Conservation (phyloP, 2,113 vertebrate genomes). For the Macquaria ambigua region DNA sequence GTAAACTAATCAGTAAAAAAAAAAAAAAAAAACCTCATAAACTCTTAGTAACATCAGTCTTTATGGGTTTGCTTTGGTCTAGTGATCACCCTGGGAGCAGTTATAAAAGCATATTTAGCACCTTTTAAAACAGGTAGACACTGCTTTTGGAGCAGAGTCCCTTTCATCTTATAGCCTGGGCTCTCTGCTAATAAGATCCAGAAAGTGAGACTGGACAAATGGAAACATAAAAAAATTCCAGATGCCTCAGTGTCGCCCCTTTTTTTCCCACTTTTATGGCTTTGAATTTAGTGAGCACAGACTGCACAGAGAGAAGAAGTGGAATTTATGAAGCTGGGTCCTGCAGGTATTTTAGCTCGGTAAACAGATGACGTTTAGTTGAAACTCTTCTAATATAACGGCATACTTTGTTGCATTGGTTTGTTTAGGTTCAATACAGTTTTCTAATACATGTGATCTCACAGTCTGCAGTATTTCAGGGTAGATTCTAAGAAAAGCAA, state of each 20-base stretch:
- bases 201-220: slow-evolving; percentile 56
- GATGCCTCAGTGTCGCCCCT: slow-evolving; percentile 32
- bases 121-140: slow-evolving; percentile 57
- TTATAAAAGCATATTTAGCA: slow-evolving; percentile 70
- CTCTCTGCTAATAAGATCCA: slow-evolving; percentile 59
- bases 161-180: slow-evolving; percentile 57
- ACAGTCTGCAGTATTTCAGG: background rate
- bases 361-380: slow-evolving; percentile 31
- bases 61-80: slow-evolving; percentile 33
- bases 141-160: slow-evolving; percentile 27
- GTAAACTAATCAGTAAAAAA: slow-evolving; percentile 66
- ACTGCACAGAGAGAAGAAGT: slow-evolving; percentile 5
- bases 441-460: background rate
- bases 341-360: slow-evolving; percentile 25
- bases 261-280: slow-evolving; percentile 39
- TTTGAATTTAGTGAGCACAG: slow-evolving; percentile 43
- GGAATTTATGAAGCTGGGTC: slow-evolving; percentile 28
- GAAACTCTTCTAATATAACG: background rate
- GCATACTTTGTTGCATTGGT: background rate
- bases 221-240: slow-evolving; percentile 51
- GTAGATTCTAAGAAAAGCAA: background rate
- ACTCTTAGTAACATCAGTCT: slow-evolving; percentile 67
- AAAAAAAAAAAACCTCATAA: slow-evolving; percentile 50
- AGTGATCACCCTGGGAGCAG: slow-evolving; percentile 61
- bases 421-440: background rate